Conservation (phyloP, 30 jellyfish, hydroid and myxozoan species). For the Rhopilema esculentum region DNA sequence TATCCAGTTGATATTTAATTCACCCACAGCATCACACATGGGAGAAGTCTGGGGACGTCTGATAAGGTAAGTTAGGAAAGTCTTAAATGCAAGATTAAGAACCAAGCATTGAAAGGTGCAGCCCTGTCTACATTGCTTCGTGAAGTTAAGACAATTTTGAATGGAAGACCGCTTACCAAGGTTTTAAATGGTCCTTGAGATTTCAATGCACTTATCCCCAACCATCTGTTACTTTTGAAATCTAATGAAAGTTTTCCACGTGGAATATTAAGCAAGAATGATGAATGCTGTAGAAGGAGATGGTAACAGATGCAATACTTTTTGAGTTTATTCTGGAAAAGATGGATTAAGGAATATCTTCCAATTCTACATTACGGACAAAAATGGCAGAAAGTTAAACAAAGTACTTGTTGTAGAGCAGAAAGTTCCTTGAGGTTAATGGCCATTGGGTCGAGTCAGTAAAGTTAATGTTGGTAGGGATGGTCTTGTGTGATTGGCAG, state of each 20-base stretch:
- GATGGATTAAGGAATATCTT: conserved; percentile 54
- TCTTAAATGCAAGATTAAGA: conserved; percentile 24
- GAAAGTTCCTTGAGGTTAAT: conserved; percentile 16
- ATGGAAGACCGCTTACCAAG: conserved; percentile 50
- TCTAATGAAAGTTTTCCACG: not conserved
- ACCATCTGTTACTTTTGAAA: conserved; percentile 24
- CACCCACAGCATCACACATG: conserved; percentile 52
- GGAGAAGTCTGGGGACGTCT: conserved; percentile 70
- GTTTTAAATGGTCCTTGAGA: conserved; percentile 53
- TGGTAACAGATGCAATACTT: conserved; percentile 49
- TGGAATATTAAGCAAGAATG: conserved; percentile 12
- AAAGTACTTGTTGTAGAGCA: conserved; percentile 42
- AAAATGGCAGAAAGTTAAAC: conserved; percentile 28
- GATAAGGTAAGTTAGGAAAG: conserved; percentile 37
- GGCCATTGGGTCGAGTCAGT: conserved; percentile 52
- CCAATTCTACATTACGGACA: conserved; percentile 23
- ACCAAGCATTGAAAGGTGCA: conserved; percentile 25
- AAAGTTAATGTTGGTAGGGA: conserved; percentile 20
- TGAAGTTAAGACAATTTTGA: conserved; percentile 53
- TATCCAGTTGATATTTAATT: conserved; percentile 48
- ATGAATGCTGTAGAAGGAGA: conserved; percentile 19
- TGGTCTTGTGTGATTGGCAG: conserved; percentile 46
- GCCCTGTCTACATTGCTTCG: conserved; percentile 19
- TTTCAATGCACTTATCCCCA: conserved; percentile 39
- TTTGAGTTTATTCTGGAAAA: conserved; percentile 44